Evolutionary conservation across 2,797 vertebrate species (phyloP).

Genomic region (Hyperoplus lanceolatus): DNA sequence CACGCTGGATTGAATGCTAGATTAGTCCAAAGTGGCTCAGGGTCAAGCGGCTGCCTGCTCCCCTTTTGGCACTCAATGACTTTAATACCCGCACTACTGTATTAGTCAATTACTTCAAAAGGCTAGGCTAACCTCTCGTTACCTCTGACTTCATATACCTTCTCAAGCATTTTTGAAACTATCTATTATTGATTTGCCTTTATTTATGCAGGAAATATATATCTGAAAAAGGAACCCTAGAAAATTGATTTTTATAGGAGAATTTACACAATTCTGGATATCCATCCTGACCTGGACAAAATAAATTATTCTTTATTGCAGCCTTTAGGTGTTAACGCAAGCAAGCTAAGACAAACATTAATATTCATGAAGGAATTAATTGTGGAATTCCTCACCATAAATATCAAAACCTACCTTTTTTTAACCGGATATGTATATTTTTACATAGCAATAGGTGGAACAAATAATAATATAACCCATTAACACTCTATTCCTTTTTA

Average conservation of each 20-base stretch:
- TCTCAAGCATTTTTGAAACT: constrained; percentile 68
- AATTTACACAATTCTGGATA: background rate
- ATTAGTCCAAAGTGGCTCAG: constrained; percentile 99
- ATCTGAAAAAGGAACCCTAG: background rate
- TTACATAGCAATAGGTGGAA: background rate
- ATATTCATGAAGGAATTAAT: background rate
- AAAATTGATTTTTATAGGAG: constrained; percentile 3
- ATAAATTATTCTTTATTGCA: background rate
- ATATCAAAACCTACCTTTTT: background rate
- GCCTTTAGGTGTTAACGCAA: too few relatives aligned
- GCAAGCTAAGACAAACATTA: background rate
- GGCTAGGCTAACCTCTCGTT: constrained; percentile 87
- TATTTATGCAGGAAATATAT: constrained; percentile 50
- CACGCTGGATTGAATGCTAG: constrained; percentile 99
- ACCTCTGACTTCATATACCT: constrained; percentile 59
- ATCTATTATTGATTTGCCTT: constrained; percentile 67
- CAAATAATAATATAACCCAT: background rate
- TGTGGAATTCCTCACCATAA: background rate
- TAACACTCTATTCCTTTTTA: background rate
- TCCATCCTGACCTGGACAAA: background rate
- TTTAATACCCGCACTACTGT: constrained; percentile 99
- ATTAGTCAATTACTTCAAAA: constrained; percentile 99
- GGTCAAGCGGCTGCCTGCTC: constrained; percentile 99
- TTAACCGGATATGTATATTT: background rate
- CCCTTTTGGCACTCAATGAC: constrained; percentile 99